Evolutionary conservation across 2,888 invertebrate genomes (phyloP), one percentile per base, ranked within the genome.

Genomic region (Tenthredo notha): DNA sequence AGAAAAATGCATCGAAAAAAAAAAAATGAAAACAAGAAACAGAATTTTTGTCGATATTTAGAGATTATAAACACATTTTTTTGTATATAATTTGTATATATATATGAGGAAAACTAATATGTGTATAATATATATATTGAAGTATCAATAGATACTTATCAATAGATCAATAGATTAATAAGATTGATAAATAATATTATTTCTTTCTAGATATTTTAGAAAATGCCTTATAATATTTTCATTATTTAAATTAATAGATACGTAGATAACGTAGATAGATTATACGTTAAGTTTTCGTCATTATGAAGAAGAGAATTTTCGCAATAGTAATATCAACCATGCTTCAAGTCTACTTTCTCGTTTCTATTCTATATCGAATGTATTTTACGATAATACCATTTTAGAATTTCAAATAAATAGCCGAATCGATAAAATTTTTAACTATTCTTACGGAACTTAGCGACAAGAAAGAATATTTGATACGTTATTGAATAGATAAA

Each of bases 1-100:
- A 12, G 61, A 3, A 25, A 61, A 61, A 61, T 61, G 43, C 82
- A 82, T 40, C 65, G 61, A 72, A 29, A 54, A 33, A 33, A 33
- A 33, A 29, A 54, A 15, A 82, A 37, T 37, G 21, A 4, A 74
- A 37, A 33, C 1, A 18, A 18, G 18, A 70, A 37, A 70, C 25
- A 82, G 40, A 65, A 15, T 29, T 33, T 10, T 78, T 33, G 78
- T 37, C 58, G 0, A 78, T 10, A 75, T 25, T 84, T 75, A 72
- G 33, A 33, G 33, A 33, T 74, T 43, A 85, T 87, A 85, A 86
- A 84, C 85, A 29, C 82, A 84, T 86, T 86, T 54, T 86, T 54
- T 84, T 87, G 86, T 87, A 84, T 84, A 87, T 87, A 88, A 85
- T 89, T 88, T 90, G 90, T 90, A 90, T 87, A 90, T 90, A 89